phyloP scores from a whole-genome alignment of 2,797 vertebrate species.

The Enteromius paludinosus region DNA sequence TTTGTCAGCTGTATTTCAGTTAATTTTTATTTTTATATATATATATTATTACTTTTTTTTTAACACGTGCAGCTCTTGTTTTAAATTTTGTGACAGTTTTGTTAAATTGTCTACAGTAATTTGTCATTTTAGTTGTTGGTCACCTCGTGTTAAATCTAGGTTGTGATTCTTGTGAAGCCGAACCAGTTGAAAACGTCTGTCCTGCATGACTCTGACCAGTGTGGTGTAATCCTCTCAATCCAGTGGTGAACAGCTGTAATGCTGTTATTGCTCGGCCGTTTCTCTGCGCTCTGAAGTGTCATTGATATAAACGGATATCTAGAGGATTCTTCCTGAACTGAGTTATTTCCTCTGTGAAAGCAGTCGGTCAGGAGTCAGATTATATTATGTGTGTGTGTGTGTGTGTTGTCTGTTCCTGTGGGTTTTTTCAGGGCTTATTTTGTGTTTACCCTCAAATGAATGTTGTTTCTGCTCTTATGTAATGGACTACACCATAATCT shows the following conservation, averaged over 20 bases:
- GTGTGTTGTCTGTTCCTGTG: constrained; percentile 4
- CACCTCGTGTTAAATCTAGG: background rate
- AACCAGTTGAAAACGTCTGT: background rate
- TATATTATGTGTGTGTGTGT: constrained; percentile 9
- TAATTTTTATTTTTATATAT: background rate
- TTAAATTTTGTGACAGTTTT: background rate
- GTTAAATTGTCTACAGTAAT: background rate
- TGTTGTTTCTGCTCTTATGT: constrained; percentile 72
- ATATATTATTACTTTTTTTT: background rate
- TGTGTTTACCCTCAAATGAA: constrained; percentile 72
- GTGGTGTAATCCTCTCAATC: background rate
- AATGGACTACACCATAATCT: constrained; percentile 76
- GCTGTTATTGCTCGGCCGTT: background rate
- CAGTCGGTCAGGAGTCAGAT: background rate
- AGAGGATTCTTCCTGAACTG: background rate
- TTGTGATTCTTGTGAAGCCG: background rate
- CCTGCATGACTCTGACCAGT: background rate
- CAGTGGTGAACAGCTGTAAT: background rate
- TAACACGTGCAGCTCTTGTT: background rate
- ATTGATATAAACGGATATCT: constrained; percentile 8
- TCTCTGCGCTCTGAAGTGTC: constrained; percentile 3
- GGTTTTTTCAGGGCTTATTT: constrained; percentile 54
- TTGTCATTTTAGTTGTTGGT: background rate
- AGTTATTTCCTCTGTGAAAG: background rate
- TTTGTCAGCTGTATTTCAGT: background rate